phyloP scores from a whole-genome alignment of 92 coral and sea anemone genomes.

The Zoanthus gigantus region DNA sequence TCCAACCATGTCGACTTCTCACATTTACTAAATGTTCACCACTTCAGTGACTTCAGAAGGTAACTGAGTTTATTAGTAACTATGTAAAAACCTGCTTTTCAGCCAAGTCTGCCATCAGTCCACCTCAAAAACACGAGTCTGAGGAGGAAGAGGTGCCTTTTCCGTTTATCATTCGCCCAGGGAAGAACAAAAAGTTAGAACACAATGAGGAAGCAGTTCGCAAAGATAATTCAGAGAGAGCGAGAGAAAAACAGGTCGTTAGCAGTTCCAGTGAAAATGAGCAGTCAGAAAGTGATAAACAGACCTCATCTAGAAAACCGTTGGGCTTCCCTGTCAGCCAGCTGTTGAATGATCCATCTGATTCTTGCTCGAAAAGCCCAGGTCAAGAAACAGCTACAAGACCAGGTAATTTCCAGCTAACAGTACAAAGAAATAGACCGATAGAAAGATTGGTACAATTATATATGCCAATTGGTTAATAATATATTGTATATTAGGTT shows the following conservation, averaged over 20 bases:
- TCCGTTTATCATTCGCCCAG: slow-evolving; percentile 42
- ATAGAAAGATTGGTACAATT: too few species aligned
- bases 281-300: slow-evolving; percentile 28
- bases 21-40: too few species aligned
- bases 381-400: neutral
- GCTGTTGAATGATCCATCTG: slow-evolving; percentile 16
- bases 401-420: neutral
- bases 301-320: slow-evolving; percentile 10
- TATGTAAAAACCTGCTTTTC: neutral
- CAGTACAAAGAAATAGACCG: neutral
- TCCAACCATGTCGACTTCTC: too few species aligned
- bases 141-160: slow-evolving; percentile 35
- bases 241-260: neutral
- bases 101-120: slow-evolving; percentile 25
- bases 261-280: slow-evolving; percentile 49
- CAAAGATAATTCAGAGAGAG: slow-evolving; percentile 2
- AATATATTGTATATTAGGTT: too few species aligned
- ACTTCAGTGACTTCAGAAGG: too few species aligned
- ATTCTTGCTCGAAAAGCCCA: neutral
- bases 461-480: too few species aligned
- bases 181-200: slow-evolving; percentile 23
- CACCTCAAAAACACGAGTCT: slow-evolving; percentile 36
- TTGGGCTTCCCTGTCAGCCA: slow-evolving; percentile 12
- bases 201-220: neutral
- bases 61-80: too few species aligned